phyloP scores from a whole-genome alignment of 2,888 invertebrate species.

The Caradrina kadenii region DNA sequence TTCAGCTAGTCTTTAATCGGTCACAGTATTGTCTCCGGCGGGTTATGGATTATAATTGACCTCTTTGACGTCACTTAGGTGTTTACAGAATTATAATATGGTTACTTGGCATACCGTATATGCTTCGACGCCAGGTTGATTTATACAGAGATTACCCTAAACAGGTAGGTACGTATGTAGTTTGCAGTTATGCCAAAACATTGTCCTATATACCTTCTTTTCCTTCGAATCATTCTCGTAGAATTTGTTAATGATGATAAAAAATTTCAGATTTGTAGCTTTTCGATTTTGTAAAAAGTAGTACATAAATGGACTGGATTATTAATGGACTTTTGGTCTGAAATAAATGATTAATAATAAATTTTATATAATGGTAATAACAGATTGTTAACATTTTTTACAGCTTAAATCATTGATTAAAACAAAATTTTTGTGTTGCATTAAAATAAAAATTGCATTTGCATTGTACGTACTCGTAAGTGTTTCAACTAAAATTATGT shows the following conservation, averaged over 20 bases:
- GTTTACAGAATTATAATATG: constrained; percentile 19
- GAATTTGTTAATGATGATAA: neutral
- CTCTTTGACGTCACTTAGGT: constrained; percentile 29
- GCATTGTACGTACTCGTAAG: neutral
- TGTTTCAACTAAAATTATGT: neutral
- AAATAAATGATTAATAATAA: too few species aligned
- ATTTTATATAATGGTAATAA: too few species aligned
- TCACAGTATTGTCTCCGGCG: neutral
- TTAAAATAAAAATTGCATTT: neutral
- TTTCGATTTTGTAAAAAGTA: neutral
- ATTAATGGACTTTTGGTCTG: too few species aligned
- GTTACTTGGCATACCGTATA: constrained; percentile 14
- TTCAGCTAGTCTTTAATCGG: neutral
- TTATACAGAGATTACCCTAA: neutral
- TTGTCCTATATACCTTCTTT: neutral
- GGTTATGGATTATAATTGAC: constrained; percentile 26
- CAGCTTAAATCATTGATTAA: too few species aligned
- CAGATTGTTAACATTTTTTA: too few species aligned
- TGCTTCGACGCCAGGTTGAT: constrained; percentile 14
- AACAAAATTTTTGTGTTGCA: too few species aligned
- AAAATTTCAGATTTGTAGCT: neutral
- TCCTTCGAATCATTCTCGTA: neutral
- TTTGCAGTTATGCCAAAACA: neutral
- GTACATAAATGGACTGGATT: too few species aligned
- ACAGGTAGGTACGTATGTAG: neutral